phyloP scores from a whole-genome alignment of 2,113 vertebrate genomes.

The Actenoides hombroni region DNA sequence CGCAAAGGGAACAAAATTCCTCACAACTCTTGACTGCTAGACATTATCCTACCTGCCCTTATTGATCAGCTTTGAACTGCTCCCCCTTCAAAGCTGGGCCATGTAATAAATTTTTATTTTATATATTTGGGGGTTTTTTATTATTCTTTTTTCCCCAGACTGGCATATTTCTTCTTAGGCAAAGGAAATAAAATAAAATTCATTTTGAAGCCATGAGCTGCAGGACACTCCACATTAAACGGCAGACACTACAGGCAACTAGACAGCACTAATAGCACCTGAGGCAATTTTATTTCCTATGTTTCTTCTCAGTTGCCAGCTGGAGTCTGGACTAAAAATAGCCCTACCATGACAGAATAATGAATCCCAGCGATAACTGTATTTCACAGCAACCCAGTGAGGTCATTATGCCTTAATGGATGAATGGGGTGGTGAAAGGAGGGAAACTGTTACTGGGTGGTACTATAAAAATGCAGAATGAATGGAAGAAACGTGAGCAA shows the following conservation, averaged over 20 bases:
- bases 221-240: slow-evolving; percentile 37
- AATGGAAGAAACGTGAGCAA: not conserved
- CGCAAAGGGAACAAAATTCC: not conserved
- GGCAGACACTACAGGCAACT: slow-evolving; percentile 45
- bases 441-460: not conserved
- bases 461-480: not conserved
- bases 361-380: slow-evolving; percentile 33
- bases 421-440: not conserved
- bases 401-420: slow-evolving; percentile 51
- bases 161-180: not conserved
- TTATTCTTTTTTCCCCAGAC: not conserved
- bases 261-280: slow-evolving; percentile 55
- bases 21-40: not conserved
- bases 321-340: slow-evolving; percentile 55
- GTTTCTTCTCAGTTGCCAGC: slow-evolving; percentile 37
- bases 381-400: not conserved
- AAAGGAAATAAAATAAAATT: slow-evolving; percentile 13
- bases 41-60: not conserved
- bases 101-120: not conserved
- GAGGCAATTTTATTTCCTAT: slow-evolving; percentile 33
- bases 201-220: slow-evolving; percentile 22
- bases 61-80: not conserved
- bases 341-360: slow-evolving; percentile 41
- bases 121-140: not conserved
- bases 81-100: not conserved